Percentiles rank a stretch among this genome's conserved stretches.
phyloP scores from a whole-genome alignment of 2,113 vertebrate genomes.

The Chaetura pelagica region DNA sequence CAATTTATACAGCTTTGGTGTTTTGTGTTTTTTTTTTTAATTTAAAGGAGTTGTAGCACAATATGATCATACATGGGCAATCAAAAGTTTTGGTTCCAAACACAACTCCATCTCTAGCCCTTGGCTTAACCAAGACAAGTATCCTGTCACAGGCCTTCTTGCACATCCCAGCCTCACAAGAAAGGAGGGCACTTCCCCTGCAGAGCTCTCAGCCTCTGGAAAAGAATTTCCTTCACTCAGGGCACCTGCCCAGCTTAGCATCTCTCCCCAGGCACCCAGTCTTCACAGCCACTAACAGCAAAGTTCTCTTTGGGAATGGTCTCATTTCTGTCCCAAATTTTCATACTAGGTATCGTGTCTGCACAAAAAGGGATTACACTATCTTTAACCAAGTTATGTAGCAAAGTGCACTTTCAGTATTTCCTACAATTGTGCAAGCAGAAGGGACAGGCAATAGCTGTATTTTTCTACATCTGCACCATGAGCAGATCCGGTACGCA shows the following conservation, averaged over 20 bases:
- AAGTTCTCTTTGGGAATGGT: neutral
- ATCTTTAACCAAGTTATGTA: neutral
- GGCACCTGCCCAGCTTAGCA: neutral
- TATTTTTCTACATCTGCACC: neutral
- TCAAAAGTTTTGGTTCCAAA: neutral
- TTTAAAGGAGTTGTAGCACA: neutral
- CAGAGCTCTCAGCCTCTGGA: neutral
- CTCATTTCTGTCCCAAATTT: neutral
- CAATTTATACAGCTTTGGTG: neutral
- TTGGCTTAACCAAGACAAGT: neutral
- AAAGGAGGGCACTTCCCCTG: neutral
- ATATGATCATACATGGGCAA: neutral
- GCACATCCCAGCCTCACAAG: neutral
- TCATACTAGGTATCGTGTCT: neutral
- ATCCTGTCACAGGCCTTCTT: neutral
- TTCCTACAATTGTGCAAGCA: neutral
- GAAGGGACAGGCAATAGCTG: neutral
- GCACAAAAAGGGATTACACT: neutral
- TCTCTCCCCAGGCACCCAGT: neutral
- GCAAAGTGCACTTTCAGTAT: neutral
- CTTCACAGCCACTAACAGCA: neutral
- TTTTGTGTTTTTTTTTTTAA: neutral
- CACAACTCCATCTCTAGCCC: neutral
- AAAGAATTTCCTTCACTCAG: neutral
- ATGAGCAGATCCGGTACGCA: rapidly evolving